Evolutionary conservation across 2,797 vertebrate species (phyloP).

Genomic region (Threskiornis aethiopicus): DNA sequence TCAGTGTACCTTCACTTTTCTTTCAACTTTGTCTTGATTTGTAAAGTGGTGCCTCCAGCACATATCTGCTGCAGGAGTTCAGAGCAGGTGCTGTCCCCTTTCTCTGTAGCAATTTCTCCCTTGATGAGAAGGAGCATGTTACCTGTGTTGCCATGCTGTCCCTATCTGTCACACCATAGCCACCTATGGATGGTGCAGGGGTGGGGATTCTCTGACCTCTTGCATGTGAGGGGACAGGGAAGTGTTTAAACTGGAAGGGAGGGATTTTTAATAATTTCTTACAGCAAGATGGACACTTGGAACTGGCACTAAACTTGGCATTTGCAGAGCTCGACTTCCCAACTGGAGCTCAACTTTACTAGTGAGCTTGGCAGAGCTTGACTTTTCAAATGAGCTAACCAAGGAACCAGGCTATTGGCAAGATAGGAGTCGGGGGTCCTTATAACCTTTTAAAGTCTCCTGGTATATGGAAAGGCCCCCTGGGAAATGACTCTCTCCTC

Average conservation of each 20-base stretch:
- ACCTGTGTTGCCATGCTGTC: background rate
- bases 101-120: background rate
- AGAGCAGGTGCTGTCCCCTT: background rate
- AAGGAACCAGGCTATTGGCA: background rate
- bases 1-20: background rate
- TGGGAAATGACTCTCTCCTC: background rate
- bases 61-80: background rate
- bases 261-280: background rate
- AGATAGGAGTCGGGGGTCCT: background rate
- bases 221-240: background rate
- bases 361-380: background rate
- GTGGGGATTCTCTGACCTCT: background rate
- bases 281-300: background rate
- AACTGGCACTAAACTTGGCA: background rate
- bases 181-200: background rate
- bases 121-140: background rate
- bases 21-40: background rate
- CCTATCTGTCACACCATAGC: background rate
- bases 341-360: background rate
- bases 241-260: background rate
- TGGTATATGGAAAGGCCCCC: background rate
- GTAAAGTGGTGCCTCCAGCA: background rate
- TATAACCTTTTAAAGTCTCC: background rate
- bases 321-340: background rate
- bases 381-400: background rate